Base-by-base conservation (phyloP, 2,113 vertebrate species). In the Melospiza georgiana region DNA sequence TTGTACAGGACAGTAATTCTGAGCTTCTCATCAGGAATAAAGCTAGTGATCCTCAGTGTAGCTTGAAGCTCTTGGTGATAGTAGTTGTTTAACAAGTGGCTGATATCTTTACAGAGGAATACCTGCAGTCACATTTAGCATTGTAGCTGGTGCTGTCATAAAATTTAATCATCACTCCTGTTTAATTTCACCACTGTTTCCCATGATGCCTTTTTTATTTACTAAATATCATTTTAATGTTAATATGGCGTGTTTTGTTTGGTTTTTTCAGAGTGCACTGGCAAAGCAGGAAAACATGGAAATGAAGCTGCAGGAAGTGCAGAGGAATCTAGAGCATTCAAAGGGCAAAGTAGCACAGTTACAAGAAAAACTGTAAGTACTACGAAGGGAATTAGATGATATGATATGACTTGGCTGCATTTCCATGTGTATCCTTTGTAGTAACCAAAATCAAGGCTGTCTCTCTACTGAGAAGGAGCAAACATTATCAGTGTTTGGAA, bases 361-460 rank as follows among this genome's bases (percentile, higher is more conserved):
- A 28, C 82, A 98, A 87, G 96, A 95, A 84, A 96, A 98, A 92
- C 68, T 98, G 98, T 98, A 97, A 98, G 98, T 98, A 39, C 18
- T 21, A 30, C 28, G n/a, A 72, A 72, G 19, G 17, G 9, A 81
- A 43, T 46, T 72, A 31, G 5, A 30, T 79, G 2, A 44, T 9
- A 16, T 31, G 5, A 5, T 33, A n/a, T 27, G 1, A n/a, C 24
- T 10, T 69, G 43, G 12, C 8, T 82, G 10, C 72, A 14, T 58
- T 59, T 57, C n/a, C 4, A 13, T 35, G 11, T 12, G 41, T 49
- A 10, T 23, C 23, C 16, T 27, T 51, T 49, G 43, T 0, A 46
- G 31, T 23, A 33, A 52, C 13, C 8, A 46, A 74, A 83, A 51
- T 21, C 28, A 3, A 68, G 41, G 24, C 11, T 9, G 2, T 63